Evolutionary conservation across 1,140 invertebrate species (phyloP).

Genomic region (Leptoteleia sp.): DNA sequence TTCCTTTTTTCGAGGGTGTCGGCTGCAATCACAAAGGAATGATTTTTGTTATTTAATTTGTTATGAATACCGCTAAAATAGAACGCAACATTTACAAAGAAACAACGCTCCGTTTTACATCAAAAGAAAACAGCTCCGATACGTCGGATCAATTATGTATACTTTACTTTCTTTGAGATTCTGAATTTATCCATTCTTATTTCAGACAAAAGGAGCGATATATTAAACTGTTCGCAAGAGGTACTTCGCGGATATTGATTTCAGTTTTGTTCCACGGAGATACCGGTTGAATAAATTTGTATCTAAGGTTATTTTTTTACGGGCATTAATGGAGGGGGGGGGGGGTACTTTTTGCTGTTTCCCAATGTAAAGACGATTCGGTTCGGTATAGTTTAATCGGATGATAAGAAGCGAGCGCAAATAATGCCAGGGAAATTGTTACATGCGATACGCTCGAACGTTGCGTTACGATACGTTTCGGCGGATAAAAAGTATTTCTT

Average conservation of each 20-base stretch:
- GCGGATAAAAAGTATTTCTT: too few relatives aligned
- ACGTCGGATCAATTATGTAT: conserved; percentile 34
- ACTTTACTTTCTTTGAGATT: conserved; percentile 19
- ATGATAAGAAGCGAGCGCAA: too few relatives aligned
- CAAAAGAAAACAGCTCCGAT: conserved; percentile 29
- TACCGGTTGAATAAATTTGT: not conserved
- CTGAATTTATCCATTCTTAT: conserved; percentile 19
- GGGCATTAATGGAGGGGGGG: too few relatives aligned
- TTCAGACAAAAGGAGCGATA: conserved; percentile 27
- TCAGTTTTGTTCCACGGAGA: conserved; percentile 7
- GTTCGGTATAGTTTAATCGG: too few relatives aligned
- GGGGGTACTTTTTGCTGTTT: too few relatives aligned
- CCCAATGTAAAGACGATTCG: too few relatives aligned
- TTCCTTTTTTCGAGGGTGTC: not conserved
- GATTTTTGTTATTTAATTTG: conserved; percentile 26
- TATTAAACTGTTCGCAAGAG: conserved; percentile 15
- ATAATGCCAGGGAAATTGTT: too few relatives aligned
- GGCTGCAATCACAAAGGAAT: conserved; percentile 12
- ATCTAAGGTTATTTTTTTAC: not conserved
- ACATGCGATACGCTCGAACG: too few relatives aligned
- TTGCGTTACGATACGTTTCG: too few relatives aligned
- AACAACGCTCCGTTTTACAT: conserved; percentile 22
- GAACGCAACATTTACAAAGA: conserved; percentile 23
- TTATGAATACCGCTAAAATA: conserved; percentile 15
- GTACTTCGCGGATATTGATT: conserved; percentile 11